These are phyloP conservation scores for Equus quagga DNA, from an alignment of 2,113 vertebrate genomes.

Conservation along the genomic window DNA sequence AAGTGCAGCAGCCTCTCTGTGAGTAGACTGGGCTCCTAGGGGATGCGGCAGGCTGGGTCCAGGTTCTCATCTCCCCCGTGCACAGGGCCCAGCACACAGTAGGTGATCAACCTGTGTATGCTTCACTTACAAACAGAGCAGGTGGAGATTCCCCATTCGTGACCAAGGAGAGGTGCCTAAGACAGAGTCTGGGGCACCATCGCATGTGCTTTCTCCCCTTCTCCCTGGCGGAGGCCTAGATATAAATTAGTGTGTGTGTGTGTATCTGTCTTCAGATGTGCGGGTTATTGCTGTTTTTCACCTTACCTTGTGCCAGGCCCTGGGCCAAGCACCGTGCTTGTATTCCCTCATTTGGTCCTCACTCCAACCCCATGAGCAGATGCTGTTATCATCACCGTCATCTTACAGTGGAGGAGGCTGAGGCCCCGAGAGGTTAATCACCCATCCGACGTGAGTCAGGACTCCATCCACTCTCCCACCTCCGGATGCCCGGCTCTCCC, in stretches of 20 bases:
- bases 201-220: not conserved
- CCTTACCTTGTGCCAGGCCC: fast-evolving
- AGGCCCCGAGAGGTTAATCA: not conserved
- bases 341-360: not conserved
- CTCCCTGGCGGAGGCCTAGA: not conserved
- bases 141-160: no score
- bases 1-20: not conserved
- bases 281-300: not conserved
- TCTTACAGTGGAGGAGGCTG: not conserved
- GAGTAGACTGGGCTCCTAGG: not conserved
- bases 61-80: not conserved
- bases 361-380: not conserved
- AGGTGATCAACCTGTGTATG: fast-evolving
- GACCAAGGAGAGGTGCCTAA: not conserved
- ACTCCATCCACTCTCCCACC: fast-evolving
- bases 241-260: fast-evolving
- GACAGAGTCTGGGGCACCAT: not conserved
- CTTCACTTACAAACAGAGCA: not conserved
- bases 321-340: not conserved
- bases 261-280: not conserved
- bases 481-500: not conserved
- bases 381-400: fast-evolving
- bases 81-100: no score
- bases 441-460: not conserved
- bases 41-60: not conserved